Evolutionary conservation across 2,888 invertebrate genomes (phyloP), one percentile per base, ranked within the genome.

Genomic region (Tillus elongatus): DNA sequence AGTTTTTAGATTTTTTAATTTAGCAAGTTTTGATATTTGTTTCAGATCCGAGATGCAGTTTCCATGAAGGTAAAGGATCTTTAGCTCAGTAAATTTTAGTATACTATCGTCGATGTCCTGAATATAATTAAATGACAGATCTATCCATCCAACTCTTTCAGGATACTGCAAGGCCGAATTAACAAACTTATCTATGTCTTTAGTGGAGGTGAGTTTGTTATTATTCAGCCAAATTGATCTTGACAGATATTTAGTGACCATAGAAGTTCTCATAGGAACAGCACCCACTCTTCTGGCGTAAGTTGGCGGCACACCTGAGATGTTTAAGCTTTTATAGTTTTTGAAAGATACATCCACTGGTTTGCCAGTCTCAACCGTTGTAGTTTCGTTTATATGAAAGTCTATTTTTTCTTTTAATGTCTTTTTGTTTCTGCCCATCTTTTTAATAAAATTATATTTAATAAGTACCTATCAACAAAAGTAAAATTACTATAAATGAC

Each of bases 11-110:
- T 19, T 19, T 19, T 19, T 19, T n/a, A n/a, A 19, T 6, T 19
- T 19, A 6, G 6, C 24, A 19, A 79, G 50, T 49, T 73, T 74
- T 13, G 66, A 58, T 2, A 76, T 53, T 39, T 70, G 68, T 4
- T 64, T 60, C 32, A 75, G 56, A 40, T 71, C 64, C 2, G 58
- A 55, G 13, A 78, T 71, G 13, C 64, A 57, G 53, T 79, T 79
- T 1, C 75, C 75, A 48, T 78, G 78, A 9, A 78, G 63, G 53
- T 78, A 77, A 3, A 78, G 53, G 29, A 77, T 76, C 49, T 70
- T 70, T 24, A 79, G 56, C 43, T 71, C 69, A 16, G 64, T 59
- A 49, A 73, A 71, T 16, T 62, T 57, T 2, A 59, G 43, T 16
- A 71, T 53, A 32, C 57, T 49, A 58, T 64, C 62, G 42, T 68